Evolutionary conservation across 1,140 invertebrate genomes (phyloP).

Genomic region (Octopus sinensis): DNA sequence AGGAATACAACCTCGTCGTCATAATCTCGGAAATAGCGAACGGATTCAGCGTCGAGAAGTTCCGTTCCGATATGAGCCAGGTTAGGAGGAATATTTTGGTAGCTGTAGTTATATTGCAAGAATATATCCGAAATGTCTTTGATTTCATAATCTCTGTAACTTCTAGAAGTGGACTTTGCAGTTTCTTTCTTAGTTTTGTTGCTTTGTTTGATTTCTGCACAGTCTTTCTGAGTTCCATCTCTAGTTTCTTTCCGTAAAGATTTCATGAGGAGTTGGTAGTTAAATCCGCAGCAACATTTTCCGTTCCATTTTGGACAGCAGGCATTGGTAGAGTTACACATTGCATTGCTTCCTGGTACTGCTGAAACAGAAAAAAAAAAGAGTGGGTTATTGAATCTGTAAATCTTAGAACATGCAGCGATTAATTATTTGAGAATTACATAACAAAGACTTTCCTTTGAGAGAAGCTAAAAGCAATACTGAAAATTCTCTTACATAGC

Average conservation of each 20-base stretch:
- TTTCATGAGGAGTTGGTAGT: background rate
- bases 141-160: background rate
- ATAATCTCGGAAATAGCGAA: constrained; percentile 2
- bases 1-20: background rate
- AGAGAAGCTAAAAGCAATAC: too few species aligned
- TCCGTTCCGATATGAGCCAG: background rate
- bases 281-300: background rate
- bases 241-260: background rate
- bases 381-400: too few species aligned
- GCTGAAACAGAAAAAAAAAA: too few species aligned
- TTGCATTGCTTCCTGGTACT: background rate
- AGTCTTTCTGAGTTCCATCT: background rate
- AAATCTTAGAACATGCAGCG: too few species aligned
- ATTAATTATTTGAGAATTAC: too few species aligned
- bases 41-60: background rate
- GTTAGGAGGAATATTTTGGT: background rate
- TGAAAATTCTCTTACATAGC: too few species aligned
- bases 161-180: background rate
- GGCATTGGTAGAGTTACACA: background rate
- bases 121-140: constrained; percentile 11
- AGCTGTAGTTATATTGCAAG: constrained; percentile 11
- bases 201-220: background rate
- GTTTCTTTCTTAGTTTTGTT: background rate
- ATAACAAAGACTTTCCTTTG: too few species aligned
- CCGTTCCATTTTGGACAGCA: constrained; percentile 3